Base-by-base conservation (phyloP, 1,140 invertebrate species). In the Acromyrmex echinatior region DNA sequence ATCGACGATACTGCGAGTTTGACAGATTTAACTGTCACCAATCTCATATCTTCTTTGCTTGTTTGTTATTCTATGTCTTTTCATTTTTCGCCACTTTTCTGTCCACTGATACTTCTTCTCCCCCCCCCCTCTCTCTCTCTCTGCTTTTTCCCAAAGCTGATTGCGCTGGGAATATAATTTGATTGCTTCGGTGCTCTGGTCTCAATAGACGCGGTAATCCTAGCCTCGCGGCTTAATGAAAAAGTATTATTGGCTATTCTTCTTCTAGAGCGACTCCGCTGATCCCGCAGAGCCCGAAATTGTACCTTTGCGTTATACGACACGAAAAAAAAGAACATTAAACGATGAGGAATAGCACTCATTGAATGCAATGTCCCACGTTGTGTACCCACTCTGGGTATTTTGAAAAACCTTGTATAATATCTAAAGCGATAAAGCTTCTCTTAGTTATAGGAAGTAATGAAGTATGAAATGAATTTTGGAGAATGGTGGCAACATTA, bases 81-180 rank as follows among this genome's bases (percentile, higher is more conserved):
- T 87, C 56, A 31, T 77, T 66, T 87, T 60, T 81, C 78, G 65
- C 10, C 39, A 45, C 51, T 60, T 35, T 6, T 80, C 39, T 35
- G 25, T 80, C 14, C 49, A 31, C 49, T 53, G 49, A 79, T 21
- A 12, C 21, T 25, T 51, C 18, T 25, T 35, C 35, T 35, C 35
- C 7, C 1, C 9, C 63, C 16, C 28, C 56, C 53, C 49, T 71
- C 71, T 63, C 63, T 84, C 65, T 63, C 60, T 25, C 62, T 28
- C 74, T 66, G 87, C 90, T 88, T 93, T 93, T 92, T 91, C 88
- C 79, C 88, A 77, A 92, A 92, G 86, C 93, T 94, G 93, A 94
- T 95, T 94, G 93, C 93, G 79, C 90, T 93, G 93, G 92, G 93
- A 94, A 94, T 94, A 94, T 94, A 94, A 95, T 95, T 95, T 94